These are phyloP conservation scores for Drosophila hydei DNA, from an alignment of 1,140 invertebrate genomes.

Conservation along the genomic window DNA sequence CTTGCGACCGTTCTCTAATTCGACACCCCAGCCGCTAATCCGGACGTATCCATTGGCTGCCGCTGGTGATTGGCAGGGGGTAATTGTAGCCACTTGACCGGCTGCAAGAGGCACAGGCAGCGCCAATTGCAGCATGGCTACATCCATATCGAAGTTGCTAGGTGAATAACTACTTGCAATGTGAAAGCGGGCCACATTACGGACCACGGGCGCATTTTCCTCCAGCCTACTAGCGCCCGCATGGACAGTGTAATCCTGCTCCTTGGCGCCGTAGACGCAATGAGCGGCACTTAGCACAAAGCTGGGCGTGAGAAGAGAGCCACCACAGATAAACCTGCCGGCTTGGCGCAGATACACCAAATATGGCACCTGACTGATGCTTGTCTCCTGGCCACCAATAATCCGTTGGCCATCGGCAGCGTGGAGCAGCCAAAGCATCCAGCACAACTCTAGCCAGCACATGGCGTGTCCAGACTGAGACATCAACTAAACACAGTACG, in stretches of 20 bases:
- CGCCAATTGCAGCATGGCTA: conserved; percentile 58
- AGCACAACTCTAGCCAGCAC: conserved; percentile 43
- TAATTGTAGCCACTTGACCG: conserved; percentile 55
- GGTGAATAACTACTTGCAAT: conserved; percentile 44
- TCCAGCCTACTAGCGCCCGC: conserved; percentile 66
- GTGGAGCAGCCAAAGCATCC: conserved; percentile 19
- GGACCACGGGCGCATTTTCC: conserved; percentile 38
- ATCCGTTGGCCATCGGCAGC: conserved; percentile 45
- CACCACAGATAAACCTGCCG: conserved; percentile 66
- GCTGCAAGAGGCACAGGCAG: conserved; percentile 19
- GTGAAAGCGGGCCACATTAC: conserved; percentile 46
- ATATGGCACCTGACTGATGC: conserved; percentile 64
- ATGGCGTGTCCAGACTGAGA: conserved; percentile 60
- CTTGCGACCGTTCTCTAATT: conserved; percentile 42
- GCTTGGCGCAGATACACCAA: conserved; percentile 59
- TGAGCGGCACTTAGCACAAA: conserved; percentile 73
- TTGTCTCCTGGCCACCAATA: conserved; percentile 63
- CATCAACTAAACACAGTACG: background rate
- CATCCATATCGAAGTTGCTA: conserved; percentile 74
- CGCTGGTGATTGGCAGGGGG: conserved; percentile 44
- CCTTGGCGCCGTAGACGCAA: conserved; percentile 53
- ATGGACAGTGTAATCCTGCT: conserved; percentile 55
- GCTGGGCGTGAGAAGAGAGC: conserved; percentile 57
- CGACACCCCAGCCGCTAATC: conserved; percentile 75
- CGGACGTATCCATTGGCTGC: conserved; percentile 54